Percentiles rank a stretch among this genome's conserved stretches.
Evolutionary conservation across 1,140 invertebrate genomes (phyloP).

Genomic region (Drosophila eugracilis): DNA sequence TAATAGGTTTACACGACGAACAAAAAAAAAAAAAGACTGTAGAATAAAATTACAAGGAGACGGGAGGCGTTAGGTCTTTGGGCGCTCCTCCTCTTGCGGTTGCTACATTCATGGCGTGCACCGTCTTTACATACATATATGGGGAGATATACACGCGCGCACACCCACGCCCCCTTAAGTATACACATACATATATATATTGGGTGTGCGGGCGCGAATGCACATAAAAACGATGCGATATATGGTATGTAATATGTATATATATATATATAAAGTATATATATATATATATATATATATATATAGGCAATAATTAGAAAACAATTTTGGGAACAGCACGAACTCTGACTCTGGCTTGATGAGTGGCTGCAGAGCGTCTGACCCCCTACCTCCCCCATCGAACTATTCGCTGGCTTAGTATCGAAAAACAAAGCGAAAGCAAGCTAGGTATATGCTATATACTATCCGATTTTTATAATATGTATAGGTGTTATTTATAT

Average conservation of each 20-base stretch:
- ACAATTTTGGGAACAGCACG: slow-evolving; percentile 30
- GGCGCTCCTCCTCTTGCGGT: not conserved
- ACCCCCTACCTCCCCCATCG: slow-evolving; percentile 28
- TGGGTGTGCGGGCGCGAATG: slow-evolving; percentile 10
- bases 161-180: slow-evolving; percentile 7
- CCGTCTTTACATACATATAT: slow-evolving; percentile 1
- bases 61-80: slow-evolving; percentile 20
- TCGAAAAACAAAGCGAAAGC: slow-evolving; percentile 51
- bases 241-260: slow-evolving; percentile 7
- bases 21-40: slow-evolving; percentile 49
- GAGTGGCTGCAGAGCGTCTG: slow-evolving; percentile 2
- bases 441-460: slow-evolving; percentile 51
- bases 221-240: slow-evolving; percentile 26
- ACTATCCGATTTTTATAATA: slow-evolving; percentile 55
- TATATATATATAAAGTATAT: not conserved
- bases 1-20: slow-evolving; percentile 74
- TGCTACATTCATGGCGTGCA: slow-evolving; percentile 7
- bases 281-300: slow-evolving; percentile 19
- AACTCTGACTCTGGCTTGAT: slow-evolving; percentile 12
- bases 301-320: slow-evolving; percentile 41
- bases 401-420: slow-evolving; percentile 20
- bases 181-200: slow-evolving; percentile 5
- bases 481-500: slow-evolving; percentile 39
- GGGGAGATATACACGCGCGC: slow-evolving; percentile 5
- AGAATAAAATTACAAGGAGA: slow-evolving; percentile 47